A percentile compares a stretch with the other conserved stretches of the same genome.
Evolutionary conservation across 2,797 vertebrate species (phyloP).

Genomic region (Arrhamphus sclerolepis): DNA sequence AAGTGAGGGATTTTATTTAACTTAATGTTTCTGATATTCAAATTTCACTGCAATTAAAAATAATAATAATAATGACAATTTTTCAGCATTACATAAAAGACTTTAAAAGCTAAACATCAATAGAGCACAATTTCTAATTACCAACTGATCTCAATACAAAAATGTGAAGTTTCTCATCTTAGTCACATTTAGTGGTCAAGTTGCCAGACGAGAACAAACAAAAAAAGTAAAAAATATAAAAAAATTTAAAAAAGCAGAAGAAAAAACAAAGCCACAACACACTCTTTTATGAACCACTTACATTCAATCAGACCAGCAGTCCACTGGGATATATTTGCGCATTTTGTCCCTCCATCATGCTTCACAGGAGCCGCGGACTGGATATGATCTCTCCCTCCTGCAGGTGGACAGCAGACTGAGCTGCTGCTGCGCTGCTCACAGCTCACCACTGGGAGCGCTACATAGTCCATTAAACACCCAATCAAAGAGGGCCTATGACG

Average conservation of each 20-base stretch:
- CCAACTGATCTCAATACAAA: too few species aligned
- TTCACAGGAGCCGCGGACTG: conserved; percentile 23
- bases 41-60: background rate
- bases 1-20: background rate
- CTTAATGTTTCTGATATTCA: background rate
- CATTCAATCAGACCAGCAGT: conserved; percentile 25
- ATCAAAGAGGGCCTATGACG: background rate
- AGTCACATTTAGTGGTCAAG: background rate
- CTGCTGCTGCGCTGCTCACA: conserved; percentile 5
- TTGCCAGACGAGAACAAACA: too few species aligned
- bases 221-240: background rate
- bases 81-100: too few species aligned
- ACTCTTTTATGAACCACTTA: conserved; percentile 6
- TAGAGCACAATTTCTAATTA: too few species aligned
- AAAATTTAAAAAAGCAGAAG: too few species aligned
- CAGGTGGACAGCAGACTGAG: conserved; percentile 36
- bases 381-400: conserved; percentile 19
- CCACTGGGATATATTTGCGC: background rate
- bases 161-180: background rate
- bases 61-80: too few species aligned
- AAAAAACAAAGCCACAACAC: background rate
- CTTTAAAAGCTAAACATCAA: too few species aligned
- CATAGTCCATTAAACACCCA: conserved; percentile 1
- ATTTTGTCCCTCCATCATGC: conserved; percentile 21
- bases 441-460: conserved; percentile 35